These are phyloP conservation scores for Otolemur garnettii DNA, from an alignment of 2,113 vertebrate species.

Conservation along the genomic window DNA sequence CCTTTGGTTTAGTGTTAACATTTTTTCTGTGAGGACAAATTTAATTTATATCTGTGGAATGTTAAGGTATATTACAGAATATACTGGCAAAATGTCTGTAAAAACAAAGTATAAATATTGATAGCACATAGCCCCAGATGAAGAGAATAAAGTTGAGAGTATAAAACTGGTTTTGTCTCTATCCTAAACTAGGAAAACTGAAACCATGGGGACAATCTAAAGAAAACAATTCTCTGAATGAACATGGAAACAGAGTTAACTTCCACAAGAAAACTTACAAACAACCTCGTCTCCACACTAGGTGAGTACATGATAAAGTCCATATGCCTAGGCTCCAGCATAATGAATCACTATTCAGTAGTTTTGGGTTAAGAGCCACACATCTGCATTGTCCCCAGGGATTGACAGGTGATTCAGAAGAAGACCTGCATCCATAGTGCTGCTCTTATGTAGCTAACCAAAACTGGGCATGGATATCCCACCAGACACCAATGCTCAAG, in stretches of 20 bases:
- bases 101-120: constrained; percentile 36
- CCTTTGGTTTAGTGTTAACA: not conserved
- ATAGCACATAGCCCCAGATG: not conserved
- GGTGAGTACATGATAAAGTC: constrained; percentile 84
- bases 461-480: not conserved
- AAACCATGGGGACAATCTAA: constrained; percentile 91
- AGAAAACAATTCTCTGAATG: constrained; percentile 87
- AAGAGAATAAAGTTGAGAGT: not conserved
- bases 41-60: constrained; percentile 21
- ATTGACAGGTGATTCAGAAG: not conserved
- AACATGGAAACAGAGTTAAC: constrained; percentile 77
- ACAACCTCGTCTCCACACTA: constrained; percentile 91
- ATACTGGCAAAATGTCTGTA: not conserved
- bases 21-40: not conserved
- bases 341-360: not conserved
- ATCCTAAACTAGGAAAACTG: constrained; percentile 91
- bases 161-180: constrained; percentile 32
- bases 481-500: not conserved
- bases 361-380: not conserved
- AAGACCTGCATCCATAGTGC: not conserved
- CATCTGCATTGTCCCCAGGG: not conserved
- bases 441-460: not conserved
- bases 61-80: constrained; percentile 1
- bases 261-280: constrained; percentile 92
- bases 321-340: not conserved